Evolutionary conservation across 2,888 invertebrate genomes (phyloP).

Genomic region (Melanostoma mellinum): DNA sequence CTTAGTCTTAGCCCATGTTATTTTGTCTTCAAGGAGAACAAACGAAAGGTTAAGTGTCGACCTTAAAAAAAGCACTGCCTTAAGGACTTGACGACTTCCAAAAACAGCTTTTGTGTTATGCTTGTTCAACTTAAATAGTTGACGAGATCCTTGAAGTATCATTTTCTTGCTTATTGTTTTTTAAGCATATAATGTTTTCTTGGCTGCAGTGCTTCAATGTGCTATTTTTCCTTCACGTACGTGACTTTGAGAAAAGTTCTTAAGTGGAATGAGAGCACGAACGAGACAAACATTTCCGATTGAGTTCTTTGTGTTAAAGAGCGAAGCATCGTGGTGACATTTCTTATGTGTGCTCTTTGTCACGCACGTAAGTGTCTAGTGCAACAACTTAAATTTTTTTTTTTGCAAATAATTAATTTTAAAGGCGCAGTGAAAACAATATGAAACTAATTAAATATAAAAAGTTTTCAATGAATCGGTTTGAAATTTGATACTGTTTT

Average conservation of each 20-base stretch:
- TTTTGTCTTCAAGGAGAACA: not conserved
- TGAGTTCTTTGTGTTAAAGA: constrained; percentile 25
- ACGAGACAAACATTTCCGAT: constrained; percentile 23
- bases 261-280: constrained; percentile 35
- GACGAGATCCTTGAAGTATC: constrained; percentile 46
- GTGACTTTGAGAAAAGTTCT: constrained; percentile 63
- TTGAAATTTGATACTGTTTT: too few species aligned
- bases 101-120: constrained; percentile 11
- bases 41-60: constrained; percentile 64
- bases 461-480: too few species aligned
- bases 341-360: constrained; percentile 34
- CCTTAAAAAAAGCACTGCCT: constrained; percentile 56
- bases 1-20: too few species aligned
- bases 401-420: too few species aligned
- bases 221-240: constrained; percentile 35
- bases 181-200: not conserved
- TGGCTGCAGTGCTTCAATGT: constrained; percentile 43
- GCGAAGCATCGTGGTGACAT: constrained; percentile 13
- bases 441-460: too few species aligned
- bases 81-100: constrained; percentile 49
- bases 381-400: too few species aligned
- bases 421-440: too few species aligned
- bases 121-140: constrained; percentile 57
- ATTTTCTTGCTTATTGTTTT: constrained; percentile 8
- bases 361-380: constrained; percentile 29